Percentiles rank a stretch among this genome's conserved stretches.
phyloP scores from a whole-genome alignment of 2,797 vertebrate species.

The Danio kyathit region DNA sequence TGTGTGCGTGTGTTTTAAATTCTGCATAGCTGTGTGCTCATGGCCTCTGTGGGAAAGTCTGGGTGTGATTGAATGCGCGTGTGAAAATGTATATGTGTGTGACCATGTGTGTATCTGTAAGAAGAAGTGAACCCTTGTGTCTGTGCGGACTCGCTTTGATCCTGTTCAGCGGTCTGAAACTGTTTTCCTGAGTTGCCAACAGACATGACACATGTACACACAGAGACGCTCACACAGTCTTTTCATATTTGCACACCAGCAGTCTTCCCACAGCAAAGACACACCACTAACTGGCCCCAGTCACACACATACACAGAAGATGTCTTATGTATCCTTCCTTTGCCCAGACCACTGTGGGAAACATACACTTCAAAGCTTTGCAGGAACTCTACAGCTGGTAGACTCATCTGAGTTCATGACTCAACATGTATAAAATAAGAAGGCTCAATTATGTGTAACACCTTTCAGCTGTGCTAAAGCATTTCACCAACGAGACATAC shows the following conservation, averaged over 20 bases:
- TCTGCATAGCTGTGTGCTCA: not conserved
- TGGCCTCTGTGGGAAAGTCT: slow-evolving; percentile 52
- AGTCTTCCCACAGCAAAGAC: slow-evolving; percentile 58
- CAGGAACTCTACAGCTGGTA: slow-evolving; percentile 44
- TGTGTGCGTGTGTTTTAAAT: not conserved
- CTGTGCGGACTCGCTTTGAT: slow-evolving; percentile 57
- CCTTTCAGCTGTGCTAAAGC: slow-evolving; percentile 6
- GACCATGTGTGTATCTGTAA: slow-evolving; percentile 42
- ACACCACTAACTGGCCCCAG: slow-evolving; percentile 46
- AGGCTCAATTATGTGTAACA: slow-evolving; percentile 42
- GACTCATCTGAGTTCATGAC: slow-evolving; percentile 42
- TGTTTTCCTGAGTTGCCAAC: slow-evolving; percentile 49
- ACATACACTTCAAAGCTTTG: slow-evolving; percentile 43
- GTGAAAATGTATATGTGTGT: slow-evolving; percentile 48
- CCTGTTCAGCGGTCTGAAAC: slow-evolving; percentile 61
- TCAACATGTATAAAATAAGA: slow-evolving; percentile 37
- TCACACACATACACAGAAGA: slow-evolving; percentile 12
- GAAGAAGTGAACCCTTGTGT: slow-evolving; percentile 53
- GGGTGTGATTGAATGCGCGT: slow-evolving; percentile 32
- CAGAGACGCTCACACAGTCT: slow-evolving; percentile 27
- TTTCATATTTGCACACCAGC: slow-evolving; percentile 56
- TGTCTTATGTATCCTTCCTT: slow-evolving; percentile 44
- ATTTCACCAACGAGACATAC: not conserved
- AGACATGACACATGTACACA: slow-evolving; percentile 45
- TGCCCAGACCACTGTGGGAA: slow-evolving; percentile 54